Evolutionary conservation across 2,113 vertebrate species (phyloP).

Genomic region (Cyanoderma ruficeps): DNA sequence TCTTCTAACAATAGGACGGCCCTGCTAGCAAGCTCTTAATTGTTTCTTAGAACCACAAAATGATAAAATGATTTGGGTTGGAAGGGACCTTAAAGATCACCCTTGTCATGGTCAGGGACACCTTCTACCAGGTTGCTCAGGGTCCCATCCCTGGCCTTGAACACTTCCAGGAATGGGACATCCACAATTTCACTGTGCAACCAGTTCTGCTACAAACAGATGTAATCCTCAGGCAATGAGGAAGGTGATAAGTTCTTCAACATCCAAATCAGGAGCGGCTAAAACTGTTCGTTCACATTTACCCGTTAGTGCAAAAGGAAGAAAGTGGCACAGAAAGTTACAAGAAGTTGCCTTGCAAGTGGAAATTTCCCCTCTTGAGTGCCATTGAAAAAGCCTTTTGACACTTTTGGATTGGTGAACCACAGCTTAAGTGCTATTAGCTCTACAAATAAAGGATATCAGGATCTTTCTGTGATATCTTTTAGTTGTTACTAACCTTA

Average conservation of each 20-base stretch:
- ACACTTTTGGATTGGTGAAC: not conserved
- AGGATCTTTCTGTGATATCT: not conserved
- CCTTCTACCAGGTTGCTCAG: not conserved
- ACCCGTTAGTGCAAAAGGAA: not conserved
- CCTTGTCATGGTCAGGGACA: not conserved
- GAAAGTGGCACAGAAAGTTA: not conserved
- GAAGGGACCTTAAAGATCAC: not conserved
- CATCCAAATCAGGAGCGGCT: not conserved
- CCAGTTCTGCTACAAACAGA: not conserved
- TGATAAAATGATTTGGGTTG: not conserved
- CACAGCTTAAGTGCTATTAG: not conserved
- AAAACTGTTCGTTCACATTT: not conserved
- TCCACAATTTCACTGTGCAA: rapidly evolving
- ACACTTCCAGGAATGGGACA: not conserved
- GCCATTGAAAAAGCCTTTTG: not conserved
- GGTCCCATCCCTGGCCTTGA: not conserved
- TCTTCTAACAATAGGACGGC: not conserved
- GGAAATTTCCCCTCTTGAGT: not conserved
- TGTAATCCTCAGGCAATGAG: not conserved
- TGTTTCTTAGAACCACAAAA: not conserved
- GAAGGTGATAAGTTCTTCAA: not conserved
- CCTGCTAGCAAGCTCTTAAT: not conserved
- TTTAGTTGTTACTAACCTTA: not conserved
- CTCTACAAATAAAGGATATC: not conserved
- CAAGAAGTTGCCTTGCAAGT: not conserved